A percentile compares a stretch with the other conserved stretches of the same genome.
These are phyloP conservation scores for Bombus pyrosoma DNA, from an alignment of 1,140 invertebrate genomes.

Conservation along the genomic window DNA sequence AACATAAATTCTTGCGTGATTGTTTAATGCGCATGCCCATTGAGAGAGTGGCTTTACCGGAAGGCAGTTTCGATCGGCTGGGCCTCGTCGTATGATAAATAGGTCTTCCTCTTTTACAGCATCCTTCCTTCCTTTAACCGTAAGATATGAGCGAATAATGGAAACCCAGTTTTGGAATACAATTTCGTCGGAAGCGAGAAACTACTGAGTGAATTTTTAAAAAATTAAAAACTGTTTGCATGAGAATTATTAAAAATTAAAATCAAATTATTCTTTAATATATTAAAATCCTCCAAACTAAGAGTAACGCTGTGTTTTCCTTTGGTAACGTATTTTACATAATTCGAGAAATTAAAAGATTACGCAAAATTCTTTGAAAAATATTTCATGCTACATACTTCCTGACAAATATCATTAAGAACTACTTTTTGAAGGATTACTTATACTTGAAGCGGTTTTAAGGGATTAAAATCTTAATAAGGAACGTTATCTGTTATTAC, in stretches of 20 bases:
- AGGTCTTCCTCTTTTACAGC: slow-evolving; percentile 31
- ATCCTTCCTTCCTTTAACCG: slow-evolving; percentile 2
- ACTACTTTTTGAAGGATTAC: neutral
- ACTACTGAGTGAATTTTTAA: neutral
- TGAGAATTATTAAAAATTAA: neutral
- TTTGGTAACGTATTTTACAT: neutral
- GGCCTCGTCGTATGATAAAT: slow-evolving; percentile 41
- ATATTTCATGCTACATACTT: neutral
- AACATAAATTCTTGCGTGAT: slow-evolving; percentile 26
- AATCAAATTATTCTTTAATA: neutral
- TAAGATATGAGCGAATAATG: neutral
- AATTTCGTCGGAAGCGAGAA: neutral
- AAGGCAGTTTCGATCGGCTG: slow-evolving; percentile 38
- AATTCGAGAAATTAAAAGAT: neutral
- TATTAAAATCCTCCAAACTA: neutral
- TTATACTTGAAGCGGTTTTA: no score
- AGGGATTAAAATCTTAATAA: no score
- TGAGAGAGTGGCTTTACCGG: neutral
- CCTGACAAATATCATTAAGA: neutral
- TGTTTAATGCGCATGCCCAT: slow-evolving; percentile 18
- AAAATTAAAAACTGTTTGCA: no score
- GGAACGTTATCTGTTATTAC: no score
- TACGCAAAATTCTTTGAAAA: neutral
- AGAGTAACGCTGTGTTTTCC: neutral
- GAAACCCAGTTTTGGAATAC: neutral